Evolutionary conservation across 2,113 vertebrate genomes (phyloP), one percentile per base, ranked within the genome.

Genomic region (Ochotona curzoniae): DNA sequence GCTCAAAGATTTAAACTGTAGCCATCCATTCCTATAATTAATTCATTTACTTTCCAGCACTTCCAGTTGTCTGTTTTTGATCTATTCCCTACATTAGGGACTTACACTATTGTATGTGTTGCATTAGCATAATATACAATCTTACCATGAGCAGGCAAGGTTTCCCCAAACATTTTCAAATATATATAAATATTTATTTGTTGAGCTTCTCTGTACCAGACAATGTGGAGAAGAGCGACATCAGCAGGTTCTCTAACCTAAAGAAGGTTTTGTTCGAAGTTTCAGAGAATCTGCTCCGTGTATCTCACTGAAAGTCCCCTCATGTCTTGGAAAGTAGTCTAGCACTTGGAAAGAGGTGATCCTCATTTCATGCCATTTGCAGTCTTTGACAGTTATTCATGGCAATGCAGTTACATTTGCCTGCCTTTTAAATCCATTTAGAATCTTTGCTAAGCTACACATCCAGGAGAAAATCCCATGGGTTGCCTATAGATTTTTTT

Each of bases 401-500:
- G 80, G 84, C 92, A 95, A 95, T 61, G 66, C 57, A 83, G 83
- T 71, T 81, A 30, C 25, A 78, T 84, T 93, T 2, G 1, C 70
- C 80, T 75, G 38, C 38, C 28, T 87, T 91, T 83, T 89, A 92
- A 96, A 94, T 94, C 69, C 78, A 87, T 66, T 93, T 75, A 89
- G 93, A 95, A 95, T 95, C 32, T 61, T 85, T 71, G 61, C 71
- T 94, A 92, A 90, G 51, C 78, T 91, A 69, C 83, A 94, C 64
- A 90, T 97, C 97, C 66, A 88, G 83, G 14, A 87, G 70, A 71
- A 96, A 93, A 21, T 96, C 95, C 89, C 57, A 71, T 76, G 78
- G n/a, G 81, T 87, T 95, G 88, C 87, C 97, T 95, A 94, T 83
- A 94, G 94, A 96, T 97, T 98, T 96, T 94, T 87, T 98, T 93